phyloP scores from a whole-genome alignment of 2,888 invertebrate genomes.

The Atrina japonica region DNA sequence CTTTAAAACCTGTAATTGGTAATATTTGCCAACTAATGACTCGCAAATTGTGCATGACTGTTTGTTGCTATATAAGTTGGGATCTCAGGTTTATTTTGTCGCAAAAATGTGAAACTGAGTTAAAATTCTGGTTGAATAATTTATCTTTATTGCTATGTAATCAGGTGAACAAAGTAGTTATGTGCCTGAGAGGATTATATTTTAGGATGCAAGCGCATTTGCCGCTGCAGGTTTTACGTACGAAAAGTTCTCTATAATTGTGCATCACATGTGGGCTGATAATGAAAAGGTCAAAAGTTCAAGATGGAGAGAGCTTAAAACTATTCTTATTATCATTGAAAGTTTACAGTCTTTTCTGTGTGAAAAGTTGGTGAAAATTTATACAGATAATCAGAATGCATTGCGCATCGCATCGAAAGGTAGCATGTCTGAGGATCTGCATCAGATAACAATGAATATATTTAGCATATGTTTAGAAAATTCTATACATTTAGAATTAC shows the following conservation, averaged over 20 bases:
- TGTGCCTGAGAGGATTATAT: constrained; percentile 1
- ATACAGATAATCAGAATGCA: constrained; percentile 25
- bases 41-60: background rate
- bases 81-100: background rate
- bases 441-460: background rate
- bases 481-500: too few species aligned
- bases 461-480: background rate
- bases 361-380: background rate
- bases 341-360: background rate
- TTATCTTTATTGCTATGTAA: background rate
- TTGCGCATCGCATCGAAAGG: constrained; percentile 10
- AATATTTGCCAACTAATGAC: constrained; percentile 32
- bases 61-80: constrained; percentile 6
- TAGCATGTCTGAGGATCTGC: constrained; percentile 15
- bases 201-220: constrained; percentile 10
- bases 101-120: background rate
- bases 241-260: constrained; percentile 6
- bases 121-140: background rate
- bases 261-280: constrained; percentile 23
- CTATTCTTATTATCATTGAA: background rate
- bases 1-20: constrained; percentile 23
- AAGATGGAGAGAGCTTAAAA: constrained; percentile 6
- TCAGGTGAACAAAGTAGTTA: too few species aligned
- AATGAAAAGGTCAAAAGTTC: background rate
- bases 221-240: constrained; percentile 7